These are phyloP conservation scores for Muntiacus reevesi DNA, from an alignment of 2,113 vertebrate species.

Conservation along the genomic window DNA sequence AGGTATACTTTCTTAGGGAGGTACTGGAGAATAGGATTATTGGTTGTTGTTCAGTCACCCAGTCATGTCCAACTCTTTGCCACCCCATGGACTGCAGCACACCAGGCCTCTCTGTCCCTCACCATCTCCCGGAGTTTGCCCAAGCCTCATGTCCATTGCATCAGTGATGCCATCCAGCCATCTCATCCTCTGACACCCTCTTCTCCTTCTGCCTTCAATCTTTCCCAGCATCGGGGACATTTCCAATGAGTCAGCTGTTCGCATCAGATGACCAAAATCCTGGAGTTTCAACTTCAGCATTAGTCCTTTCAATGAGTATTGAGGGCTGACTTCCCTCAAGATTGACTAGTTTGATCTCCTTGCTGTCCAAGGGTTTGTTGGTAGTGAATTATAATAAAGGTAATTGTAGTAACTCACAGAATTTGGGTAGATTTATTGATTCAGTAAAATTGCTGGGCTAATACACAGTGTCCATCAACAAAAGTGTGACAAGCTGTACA, in stretches of 20 bases:
- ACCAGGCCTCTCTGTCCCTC: neutral
- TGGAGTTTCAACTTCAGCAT: neutral
- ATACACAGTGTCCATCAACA: neutral
- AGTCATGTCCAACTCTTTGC: neutral
- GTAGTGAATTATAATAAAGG: neutral
- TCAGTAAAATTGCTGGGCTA: neutral
- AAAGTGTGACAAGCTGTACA: neutral
- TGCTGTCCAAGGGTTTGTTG: neutral
- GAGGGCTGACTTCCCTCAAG: neutral
- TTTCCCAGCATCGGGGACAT: neutral
- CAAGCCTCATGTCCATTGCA: neutral
- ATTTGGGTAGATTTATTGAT: neutral
- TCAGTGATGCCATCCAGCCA: neutral
- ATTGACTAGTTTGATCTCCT: neutral
- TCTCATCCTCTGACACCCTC: neutral
- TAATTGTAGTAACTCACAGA: neutral
- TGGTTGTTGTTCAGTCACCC: neutral
- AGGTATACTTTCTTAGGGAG: neutral
- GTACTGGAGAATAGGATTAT: neutral
- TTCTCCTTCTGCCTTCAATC: neutral
- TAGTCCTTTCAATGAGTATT: neutral
- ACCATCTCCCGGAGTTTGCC: neutral
- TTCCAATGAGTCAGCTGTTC: neutral
- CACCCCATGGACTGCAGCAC: neutral
- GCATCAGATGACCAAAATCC: neutral